Evolutionary conservation across 2,888 invertebrate species (phyloP), one percentile per base, ranked within the genome.

Genomic region (Branchellion lobata): DNA sequence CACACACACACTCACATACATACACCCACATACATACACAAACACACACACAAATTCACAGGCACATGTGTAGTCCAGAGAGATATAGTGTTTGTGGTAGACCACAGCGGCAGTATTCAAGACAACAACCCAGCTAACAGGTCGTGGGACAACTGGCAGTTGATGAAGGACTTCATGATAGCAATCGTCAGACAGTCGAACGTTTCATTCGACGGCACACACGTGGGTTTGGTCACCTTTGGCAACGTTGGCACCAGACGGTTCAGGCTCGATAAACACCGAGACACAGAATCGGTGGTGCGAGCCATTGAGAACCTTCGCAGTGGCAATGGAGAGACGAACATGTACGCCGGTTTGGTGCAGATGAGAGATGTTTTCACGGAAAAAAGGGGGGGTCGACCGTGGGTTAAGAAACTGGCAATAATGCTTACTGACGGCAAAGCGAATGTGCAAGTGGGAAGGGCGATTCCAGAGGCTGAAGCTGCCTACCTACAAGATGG

Each of bases 391-490:
- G 86, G 86, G 1, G 85, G 85, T 78, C 81, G 86, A 57, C 83
- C 84, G 34, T 83, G 84, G 47, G 86, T 83, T 1, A 82, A 82
- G 11, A 86, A 86, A 77, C 81, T 85, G 47, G 83, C 84, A 27
- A 84, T 86, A 57, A 82, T 86, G 36, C 81, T 86, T 2, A 84
- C 85, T 51, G 86, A 86, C 80, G 86, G 86, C 36, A 83, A 84
- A 33, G 86, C 86, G 2, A 85, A 84, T 79, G 83, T 85, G 47
- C 83, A 85, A 34, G 72, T 82, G 47, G 81, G 84, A 27, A n/a
- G 47, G 33, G 86, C 86, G 1, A 77, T 86, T 11, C 85, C 85
- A 0, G 85, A 86, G 80, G 86, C 86, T 3, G 24, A 53, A 65
- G 31, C n/a, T 29, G 69, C 68, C 0, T 74, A 53, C 21, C 34